Base-by-base conservation (phyloP, 2,113 vertebrate genomes). In the Theristicus caerulescens region DNA sequence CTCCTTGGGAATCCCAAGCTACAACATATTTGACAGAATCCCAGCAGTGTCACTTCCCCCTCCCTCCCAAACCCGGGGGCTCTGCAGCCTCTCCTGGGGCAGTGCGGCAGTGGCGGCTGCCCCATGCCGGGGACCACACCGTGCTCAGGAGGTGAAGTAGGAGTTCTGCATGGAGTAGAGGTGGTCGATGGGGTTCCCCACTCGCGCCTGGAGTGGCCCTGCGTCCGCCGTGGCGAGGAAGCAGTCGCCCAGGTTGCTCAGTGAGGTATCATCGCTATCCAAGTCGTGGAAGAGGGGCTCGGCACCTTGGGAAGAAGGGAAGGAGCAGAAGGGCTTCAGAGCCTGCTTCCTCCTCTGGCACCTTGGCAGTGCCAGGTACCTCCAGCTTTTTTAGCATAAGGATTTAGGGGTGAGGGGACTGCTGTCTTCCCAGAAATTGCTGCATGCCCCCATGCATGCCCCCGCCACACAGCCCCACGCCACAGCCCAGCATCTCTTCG, bases 161-260 rank as follows among this genome's bases (percentile, higher is more conserved):
- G 99, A 99, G 98, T 98, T 99, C 98, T 99, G 99, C 99, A 99
- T 99, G 94, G 99, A 99, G 97, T 99, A 99, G 82, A 99, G 99
- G 81, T 99, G 98, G 96, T 99, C 99, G 10, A 99, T 99, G 47
- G 99, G 99, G 86, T 99, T 99, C 82, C 99, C 99, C 90, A 98
- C 97, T 83, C 98, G 95, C 21, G 98, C 93, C 95, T 98, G 98
- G 82, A 98, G 98, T 0, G 99, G 95, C 8, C 98, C 99, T 1
- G 98, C 93, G 11, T 99, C 99, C 0, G 98, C 97, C 4, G 98
- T 97, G 52, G 98, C 97, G 13, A 99, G 98, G 96, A 99, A 98
- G 96, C 98, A 99, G 97, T 99, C 98, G 0, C 98, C 97, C 94
- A 99, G 95, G 91, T 98, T 99, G 97, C 98, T 99, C 93, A 99